A percentile compares a stretch with the other conserved stretches of the same genome.
phyloP scores from a whole-genome alignment of 2,113 vertebrate genomes.

The Ophthalmolycus amberensis region DNA sequence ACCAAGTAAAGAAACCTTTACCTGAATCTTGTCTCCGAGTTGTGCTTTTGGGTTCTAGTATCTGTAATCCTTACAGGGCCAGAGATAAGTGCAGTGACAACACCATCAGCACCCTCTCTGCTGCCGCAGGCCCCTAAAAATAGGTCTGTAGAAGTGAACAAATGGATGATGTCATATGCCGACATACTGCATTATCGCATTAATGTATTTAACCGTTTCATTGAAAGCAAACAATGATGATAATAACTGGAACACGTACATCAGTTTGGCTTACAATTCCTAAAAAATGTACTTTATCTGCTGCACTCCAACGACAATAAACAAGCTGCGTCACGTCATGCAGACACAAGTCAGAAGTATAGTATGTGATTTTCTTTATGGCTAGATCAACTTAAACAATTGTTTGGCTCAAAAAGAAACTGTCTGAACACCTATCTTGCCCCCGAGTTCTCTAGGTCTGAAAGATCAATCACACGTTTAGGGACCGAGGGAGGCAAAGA shows the following conservation, averaged over 20 bases:
- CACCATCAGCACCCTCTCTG: constrained; percentile 25
- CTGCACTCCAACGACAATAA: constrained; percentile 3
- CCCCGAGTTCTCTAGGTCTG: constrained; percentile 22
- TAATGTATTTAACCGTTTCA: constrained; percentile 29
- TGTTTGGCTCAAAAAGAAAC: not conserved
- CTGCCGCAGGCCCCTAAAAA: constrained; percentile 42
- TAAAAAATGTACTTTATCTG: not conserved
- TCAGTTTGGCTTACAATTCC: not conserved
- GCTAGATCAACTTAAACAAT: not conserved
- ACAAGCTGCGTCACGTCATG: not conserved
- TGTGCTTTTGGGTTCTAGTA: too few species aligned
- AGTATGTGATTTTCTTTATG: not conserved
- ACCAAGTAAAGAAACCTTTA: too few species aligned
- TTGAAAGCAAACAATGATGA: not conserved
- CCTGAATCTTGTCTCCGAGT: too few species aligned
- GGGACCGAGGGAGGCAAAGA: constrained; percentile 10
- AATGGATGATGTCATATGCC: constrained; percentile 48
- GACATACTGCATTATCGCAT: constrained; percentile 37
- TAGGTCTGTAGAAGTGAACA: constrained; percentile 44
- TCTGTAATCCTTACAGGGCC: too few species aligned
- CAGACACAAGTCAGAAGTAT: not conserved
- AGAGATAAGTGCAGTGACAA: constrained; percentile 28
- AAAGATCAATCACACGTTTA: constrained; percentile 48
- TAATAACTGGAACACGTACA: constrained; percentile 6
- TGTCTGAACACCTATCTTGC: not conserved